A percentile compares a stretch with the other conserved stretches of the same genome.
Conservation (phyloP, 2,888 invertebrate genomes). For the Xanthostigma xanthostigma region DNA sequence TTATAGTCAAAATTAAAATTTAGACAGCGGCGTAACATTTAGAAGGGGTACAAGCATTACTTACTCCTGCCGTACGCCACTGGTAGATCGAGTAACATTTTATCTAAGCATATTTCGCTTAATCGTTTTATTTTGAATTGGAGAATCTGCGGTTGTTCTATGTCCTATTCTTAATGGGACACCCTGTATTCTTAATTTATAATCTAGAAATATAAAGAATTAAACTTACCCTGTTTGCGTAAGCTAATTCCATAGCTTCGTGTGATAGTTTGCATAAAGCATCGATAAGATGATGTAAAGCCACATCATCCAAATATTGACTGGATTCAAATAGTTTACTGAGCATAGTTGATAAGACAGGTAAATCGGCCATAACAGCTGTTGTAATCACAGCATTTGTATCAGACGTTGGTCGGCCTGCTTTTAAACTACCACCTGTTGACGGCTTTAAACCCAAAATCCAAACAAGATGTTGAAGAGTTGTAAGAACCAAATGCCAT, state of each 20-base stretch:
- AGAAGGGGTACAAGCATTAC: too few relatives aligned
- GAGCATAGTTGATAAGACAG: conserved; percentile 77
- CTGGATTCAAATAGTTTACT: conserved; percentile 90
- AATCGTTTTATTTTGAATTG: too few relatives aligned
- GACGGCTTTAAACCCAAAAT: conserved; percentile 91
- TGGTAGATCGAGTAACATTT: too few relatives aligned
- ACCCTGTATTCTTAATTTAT: conserved; percentile 2
- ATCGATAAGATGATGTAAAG: conserved; percentile 89
- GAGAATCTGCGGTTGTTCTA: too few relatives aligned
- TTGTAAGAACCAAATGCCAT: conserved; percentile 92
- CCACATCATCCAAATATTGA: conserved; percentile 83
- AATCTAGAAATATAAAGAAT: not conserved
- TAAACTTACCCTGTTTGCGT: conserved; percentile 66
- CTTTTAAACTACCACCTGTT: conserved; percentile 83
- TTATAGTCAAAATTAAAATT: too few relatives aligned
- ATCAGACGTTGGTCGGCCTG: conserved; percentile 62
- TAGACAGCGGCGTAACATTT: too few relatives aligned
- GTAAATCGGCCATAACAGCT: conserved; percentile 91
- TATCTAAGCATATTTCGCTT: too few relatives aligned
- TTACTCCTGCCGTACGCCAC: too few relatives aligned
- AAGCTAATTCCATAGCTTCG: conserved; percentile 94
- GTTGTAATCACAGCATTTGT: conserved; percentile 83
- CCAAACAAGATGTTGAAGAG: conserved; percentile 87
- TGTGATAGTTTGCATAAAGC: conserved; percentile 90
- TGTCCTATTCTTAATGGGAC: too few relatives aligned